Evolutionary conservation across 2,888 invertebrate species (phyloP).

Genomic region (Nezara viridula): DNA sequence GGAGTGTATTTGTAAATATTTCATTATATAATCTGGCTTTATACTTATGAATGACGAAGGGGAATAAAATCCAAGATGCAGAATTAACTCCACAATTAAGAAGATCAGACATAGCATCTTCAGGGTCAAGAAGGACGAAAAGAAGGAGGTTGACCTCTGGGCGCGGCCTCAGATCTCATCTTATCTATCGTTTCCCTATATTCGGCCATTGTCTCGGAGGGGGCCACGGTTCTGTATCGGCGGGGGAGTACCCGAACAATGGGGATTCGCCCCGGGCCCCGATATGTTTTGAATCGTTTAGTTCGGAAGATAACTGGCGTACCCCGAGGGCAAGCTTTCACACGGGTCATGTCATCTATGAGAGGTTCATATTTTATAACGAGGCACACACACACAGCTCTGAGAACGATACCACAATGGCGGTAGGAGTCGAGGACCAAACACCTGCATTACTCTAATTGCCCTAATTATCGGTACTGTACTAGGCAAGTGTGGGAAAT

Average conservation of each 20-base stretch:
- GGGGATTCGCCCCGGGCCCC: conserved; percentile 15
- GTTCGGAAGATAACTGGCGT: background rate
- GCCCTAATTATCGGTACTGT: conserved; percentile 15
- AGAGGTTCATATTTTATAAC: conserved; percentile 19
- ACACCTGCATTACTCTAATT: conserved; percentile 16
- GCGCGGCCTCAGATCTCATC: conserved; percentile 23
- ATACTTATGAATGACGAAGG: background rate
- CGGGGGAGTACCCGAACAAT: conserved; percentile 17
- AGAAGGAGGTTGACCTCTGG: background rate
- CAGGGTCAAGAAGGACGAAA: conserved; percentile 2
- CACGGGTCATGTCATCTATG: conserved; percentile 30
- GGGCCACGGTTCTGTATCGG: background rate
- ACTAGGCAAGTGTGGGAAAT: background rate
- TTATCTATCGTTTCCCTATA: conserved; percentile 32
- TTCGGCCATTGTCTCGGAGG: conserved; percentile 33
- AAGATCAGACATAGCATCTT: background rate
- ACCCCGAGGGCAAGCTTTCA: conserved; percentile 22
- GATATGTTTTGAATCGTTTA: conserved; percentile 45
- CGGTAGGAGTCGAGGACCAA: background rate
- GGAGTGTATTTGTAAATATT: too few relatives aligned
- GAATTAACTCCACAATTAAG: background rate
- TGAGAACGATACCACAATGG: background rate
- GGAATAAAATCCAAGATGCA: background rate
- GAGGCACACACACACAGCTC: too few relatives aligned
- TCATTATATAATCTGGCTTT: too few relatives aligned